Percentiles rank a stretch among this genome's conserved stretches.
These are phyloP conservation scores for Piaya cayana DNA, from an alignment of 2,113 vertebrate genomes.

Conservation along the genomic window DNA sequence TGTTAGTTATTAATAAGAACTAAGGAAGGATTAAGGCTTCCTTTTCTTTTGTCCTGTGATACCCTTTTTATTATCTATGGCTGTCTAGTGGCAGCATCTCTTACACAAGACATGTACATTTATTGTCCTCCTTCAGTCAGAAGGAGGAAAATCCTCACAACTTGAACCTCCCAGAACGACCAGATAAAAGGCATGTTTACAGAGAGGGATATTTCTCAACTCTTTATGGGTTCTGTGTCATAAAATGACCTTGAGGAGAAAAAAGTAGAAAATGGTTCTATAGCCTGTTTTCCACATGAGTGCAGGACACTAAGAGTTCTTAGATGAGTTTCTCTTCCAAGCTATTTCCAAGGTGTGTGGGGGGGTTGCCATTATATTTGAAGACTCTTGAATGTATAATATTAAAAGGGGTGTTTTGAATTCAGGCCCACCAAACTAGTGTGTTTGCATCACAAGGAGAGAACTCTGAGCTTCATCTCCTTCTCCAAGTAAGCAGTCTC, in stretches of 20 bases:
- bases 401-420: background rate
- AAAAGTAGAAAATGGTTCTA: background rate
- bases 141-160: background rate
- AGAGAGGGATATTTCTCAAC: background rate
- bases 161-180: background rate
- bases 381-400: background rate
- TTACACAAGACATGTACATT: background rate
- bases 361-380: background rate
- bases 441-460: fast-evolving
- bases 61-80: background rate
- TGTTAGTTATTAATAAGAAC: background rate
- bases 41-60: fast-evolving
- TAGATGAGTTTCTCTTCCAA: background rate
- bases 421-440: background rate
- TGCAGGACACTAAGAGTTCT: background rate
- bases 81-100: background rate
- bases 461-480: fast-evolving
- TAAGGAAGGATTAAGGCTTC: fast-evolving
- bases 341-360: background rate
- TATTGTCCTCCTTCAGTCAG: background rate
- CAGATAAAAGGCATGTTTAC: background rate
- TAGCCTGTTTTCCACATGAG: background rate
- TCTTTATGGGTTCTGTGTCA: background rate
- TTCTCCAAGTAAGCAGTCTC: fast-evolving
- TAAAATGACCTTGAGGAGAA: background rate